A percentile compares a stretch with the other conserved stretches of the same genome.
Evolutionary conservation across 2,888 invertebrate genomes (phyloP).

Genomic region (Panzeria rudis): DNA sequence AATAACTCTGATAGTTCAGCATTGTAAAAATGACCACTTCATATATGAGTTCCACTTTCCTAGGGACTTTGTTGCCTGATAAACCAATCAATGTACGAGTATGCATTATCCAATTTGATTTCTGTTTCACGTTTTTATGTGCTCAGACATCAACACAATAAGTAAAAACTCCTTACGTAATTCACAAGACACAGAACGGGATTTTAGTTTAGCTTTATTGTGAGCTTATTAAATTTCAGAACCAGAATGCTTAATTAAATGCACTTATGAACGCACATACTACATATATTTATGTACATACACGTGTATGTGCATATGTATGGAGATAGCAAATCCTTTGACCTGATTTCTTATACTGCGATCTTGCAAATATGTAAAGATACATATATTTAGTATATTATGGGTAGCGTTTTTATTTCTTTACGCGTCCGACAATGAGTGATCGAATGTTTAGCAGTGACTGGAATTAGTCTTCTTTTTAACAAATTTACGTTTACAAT

Average conservation of each 20-base stretch:
- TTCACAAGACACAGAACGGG: neutral
- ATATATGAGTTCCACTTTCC: neutral
- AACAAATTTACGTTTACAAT: slow-evolving; percentile 6
- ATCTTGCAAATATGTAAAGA: neutral
- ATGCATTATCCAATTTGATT: neutral
- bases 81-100: neutral
- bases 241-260: neutral
- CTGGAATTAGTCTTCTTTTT: slow-evolving; percentile 45
- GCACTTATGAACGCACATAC: neutral
- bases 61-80: neutral
- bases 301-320: neutral
- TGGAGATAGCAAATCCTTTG: neutral
- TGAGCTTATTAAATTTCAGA: too few relatives aligned
- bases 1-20: slow-evolving; percentile 5
- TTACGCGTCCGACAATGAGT: slow-evolving; percentile 54
- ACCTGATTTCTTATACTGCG: neutral
- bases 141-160: neutral
- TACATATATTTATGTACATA: neutral
- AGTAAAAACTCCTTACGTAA: neutral
- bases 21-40: slow-evolving; percentile 1
- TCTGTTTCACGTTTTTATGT: neutral
- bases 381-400: neutral
- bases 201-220: neutral
- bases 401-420: neutral
- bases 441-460: slow-evolving; percentile 51